Base-by-base conservation (phyloP, 2,797 vertebrate species). In the Microctenopoma stevenorrisi region DNA sequence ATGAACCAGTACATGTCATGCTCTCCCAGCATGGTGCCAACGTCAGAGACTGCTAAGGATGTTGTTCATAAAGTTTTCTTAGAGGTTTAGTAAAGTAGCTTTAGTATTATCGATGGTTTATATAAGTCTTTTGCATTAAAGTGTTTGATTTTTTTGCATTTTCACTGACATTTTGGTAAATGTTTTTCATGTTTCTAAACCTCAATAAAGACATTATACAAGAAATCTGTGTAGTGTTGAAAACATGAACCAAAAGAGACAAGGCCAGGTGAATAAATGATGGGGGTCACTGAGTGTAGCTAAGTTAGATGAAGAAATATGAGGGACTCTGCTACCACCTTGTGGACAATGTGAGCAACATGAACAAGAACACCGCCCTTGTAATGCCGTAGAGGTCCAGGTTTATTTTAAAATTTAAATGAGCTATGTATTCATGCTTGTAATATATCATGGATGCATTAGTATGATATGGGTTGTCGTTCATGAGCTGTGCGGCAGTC, bases 151-250 rank as follows among this genome's bases (percentile, higher is more conserved):
- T 59, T 76, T 72, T 81, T 51, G 79, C 79, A 67, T 82, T 82
- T 88, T 83, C 79, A 82, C 59, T 75, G 63, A 66, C 64, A 73
- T 81, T 85, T 81, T 86, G 75, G 74, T 40, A 43, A 76, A 69
- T 82, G 42, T 86, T 88, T 87, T 84, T 84, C 76, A 86, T 88
- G 81, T 90, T 87, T 87, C 71, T 84, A 78, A 91, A 83, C 68
- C 80, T 83, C 40, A 90, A 90, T 87, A 86, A 92, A 91, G 74
- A 68, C 42, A 77, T 63, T 13, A 74, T 33, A 62, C 37, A 77
- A 67, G 50, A 72, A 73, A 47, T 58, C 38, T 26, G 49, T 64
- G 16, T 28, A 79, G 72, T 86, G 54, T 68, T 86, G 22, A 35
- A 51, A 10, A 10, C 63, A 13, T 28, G 42, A 57, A 51, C 10